phyloP scores from a whole-genome alignment of 2,113 vertebrate genomes.

The Malurus elegans region DNA sequence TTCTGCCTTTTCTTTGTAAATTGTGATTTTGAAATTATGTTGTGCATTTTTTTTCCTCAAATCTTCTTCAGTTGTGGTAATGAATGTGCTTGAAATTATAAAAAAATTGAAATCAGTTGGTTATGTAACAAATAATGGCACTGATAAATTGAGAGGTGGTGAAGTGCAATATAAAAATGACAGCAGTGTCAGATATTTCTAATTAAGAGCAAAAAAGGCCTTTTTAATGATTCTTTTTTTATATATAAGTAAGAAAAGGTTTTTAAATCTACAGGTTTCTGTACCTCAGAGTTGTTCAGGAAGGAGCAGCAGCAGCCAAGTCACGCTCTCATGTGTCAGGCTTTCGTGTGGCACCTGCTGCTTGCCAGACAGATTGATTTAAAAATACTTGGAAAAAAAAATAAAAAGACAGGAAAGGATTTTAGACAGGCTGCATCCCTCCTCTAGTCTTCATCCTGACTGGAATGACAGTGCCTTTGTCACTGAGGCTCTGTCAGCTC shows the following conservation, averaged over 20 bases:
- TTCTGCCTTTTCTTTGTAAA: neutral
- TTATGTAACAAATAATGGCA: neutral
- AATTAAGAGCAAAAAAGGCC: neutral
- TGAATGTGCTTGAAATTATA: neutral
- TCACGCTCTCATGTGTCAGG: neutral
- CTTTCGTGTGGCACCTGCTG: neutral
- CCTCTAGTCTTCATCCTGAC: neutral
- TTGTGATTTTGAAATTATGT: neutral
- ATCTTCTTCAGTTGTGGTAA: neutral
- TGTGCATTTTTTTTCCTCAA: fast-evolving
- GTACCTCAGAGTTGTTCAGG: neutral
- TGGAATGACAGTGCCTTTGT: neutral
- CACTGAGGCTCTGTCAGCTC: neutral
- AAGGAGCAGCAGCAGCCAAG: neutral
- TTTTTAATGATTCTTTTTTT: neutral
- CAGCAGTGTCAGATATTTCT: neutral
- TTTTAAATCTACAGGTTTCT: neutral
- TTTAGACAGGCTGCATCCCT: neutral
- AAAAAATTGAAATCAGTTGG: neutral
- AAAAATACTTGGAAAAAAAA: neutral
- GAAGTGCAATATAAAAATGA: neutral
- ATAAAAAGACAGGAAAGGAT: neutral
- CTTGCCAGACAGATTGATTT: neutral
- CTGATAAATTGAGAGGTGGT: neutral
- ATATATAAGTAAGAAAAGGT: neutral